Evolutionary conservation across 2,113 vertebrate species (phyloP).

Genomic region (Hypocryptadius cinnamomeus): DNA sequence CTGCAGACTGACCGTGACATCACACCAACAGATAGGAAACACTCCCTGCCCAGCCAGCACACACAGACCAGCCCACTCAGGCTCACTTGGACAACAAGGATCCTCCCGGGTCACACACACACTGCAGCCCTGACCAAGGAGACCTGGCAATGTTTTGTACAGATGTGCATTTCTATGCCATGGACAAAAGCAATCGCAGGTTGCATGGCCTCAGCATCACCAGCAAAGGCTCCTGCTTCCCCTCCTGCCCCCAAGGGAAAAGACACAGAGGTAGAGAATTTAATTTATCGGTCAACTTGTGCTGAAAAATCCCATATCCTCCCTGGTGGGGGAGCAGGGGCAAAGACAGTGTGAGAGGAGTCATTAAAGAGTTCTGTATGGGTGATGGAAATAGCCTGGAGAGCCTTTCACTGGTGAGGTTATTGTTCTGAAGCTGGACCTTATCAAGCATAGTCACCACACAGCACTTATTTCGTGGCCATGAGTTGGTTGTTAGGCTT

Average conservation of each 20-base stretch:
- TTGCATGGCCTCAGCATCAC: not conserved
- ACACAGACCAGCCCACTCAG: not conserved
- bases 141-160: not conserved
- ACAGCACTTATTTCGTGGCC: not conserved
- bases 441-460: not conserved
- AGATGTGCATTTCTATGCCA: not conserved
- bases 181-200: not conserved
- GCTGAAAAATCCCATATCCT: not conserved
- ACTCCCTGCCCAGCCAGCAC: not conserved
- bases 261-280: not conserved
- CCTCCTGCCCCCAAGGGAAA: not conserved
- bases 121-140: not conserved
- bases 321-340: not conserved
- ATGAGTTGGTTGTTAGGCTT: not conserved
- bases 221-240: not conserved
- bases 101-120: not conserved
- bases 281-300: not conserved
- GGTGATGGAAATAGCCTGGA: not conserved
- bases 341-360: accelerated
- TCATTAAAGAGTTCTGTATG: not conserved
- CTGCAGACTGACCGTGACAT: not conserved
- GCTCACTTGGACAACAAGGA: not conserved
- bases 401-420: not conserved
- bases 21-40: not conserved
- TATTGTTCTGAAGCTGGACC: not conserved